Conservation (phyloP, 1,140 invertebrate species). For the Leptonema lineaticorne region DNA sequence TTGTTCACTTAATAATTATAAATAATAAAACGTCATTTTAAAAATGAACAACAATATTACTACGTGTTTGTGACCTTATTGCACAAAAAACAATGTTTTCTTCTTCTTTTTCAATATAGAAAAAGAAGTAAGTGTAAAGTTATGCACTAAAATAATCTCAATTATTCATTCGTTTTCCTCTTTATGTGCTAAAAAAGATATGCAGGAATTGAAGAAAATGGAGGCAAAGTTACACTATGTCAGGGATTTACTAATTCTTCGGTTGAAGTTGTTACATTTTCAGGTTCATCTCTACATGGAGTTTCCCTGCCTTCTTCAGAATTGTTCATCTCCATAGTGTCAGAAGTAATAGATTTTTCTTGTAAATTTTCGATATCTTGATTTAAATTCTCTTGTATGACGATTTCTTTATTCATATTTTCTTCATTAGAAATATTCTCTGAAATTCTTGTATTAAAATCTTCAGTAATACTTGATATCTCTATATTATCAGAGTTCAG, state of each 20-base stretch:
- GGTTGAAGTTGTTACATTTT: not conserved
- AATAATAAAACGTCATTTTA: not conserved
- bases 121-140: conserved; percentile 5
- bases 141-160: conserved; percentile 26
- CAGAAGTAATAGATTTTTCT: not conserved
- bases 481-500: no score
- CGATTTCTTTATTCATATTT: not conserved
- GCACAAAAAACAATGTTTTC: not conserved
- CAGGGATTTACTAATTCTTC: conserved; percentile 26
- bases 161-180: conserved; percentile 40
- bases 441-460: not conserved
- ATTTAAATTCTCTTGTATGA: not conserved
- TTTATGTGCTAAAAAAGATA: conserved; percentile 34
- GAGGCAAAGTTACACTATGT: conserved; percentile 32
- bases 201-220: conserved; percentile 26
- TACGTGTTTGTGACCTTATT: not conserved
- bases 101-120: not conserved
- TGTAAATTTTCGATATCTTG: no score
- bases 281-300: conserved; percentile 36
- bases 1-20: conserved; percentile 11
- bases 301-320: conserved; percentile 33
- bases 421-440: not conserved
- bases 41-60: not conserved
- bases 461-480: no score
- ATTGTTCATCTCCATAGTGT: not conserved